These are phyloP conservation scores for Bhutanitis thaidina DNA, from an alignment of 2,888 invertebrate genomes.

Conservation along the genomic window DNA sequence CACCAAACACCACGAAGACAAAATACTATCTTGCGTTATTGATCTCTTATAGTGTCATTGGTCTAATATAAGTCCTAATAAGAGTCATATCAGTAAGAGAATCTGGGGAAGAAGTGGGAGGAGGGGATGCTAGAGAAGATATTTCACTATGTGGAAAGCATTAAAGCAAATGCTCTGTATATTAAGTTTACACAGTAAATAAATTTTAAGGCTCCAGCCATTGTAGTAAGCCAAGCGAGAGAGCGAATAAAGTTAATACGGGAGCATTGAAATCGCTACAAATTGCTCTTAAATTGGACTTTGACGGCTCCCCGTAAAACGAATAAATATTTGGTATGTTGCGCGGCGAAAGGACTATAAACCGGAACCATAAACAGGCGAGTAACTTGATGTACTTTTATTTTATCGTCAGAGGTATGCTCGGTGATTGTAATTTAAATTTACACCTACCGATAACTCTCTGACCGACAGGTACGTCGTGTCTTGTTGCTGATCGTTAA, in stretches of 20 bases:
- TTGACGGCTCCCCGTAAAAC: conserved; percentile 29
- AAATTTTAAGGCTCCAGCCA: background rate
- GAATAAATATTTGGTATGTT: conserved; percentile 43
- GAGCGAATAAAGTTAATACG: conserved; percentile 3
- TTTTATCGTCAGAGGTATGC: conserved; percentile 7
- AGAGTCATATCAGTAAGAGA: too few species aligned
- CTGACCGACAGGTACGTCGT: background rate
- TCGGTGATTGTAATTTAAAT: conserved; percentile 8
- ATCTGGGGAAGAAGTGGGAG: too few species aligned
- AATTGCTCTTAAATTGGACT: conserved; percentile 20
- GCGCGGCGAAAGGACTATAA: conserved; percentile 29
- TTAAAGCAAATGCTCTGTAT: too few species aligned
- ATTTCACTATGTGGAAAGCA: too few species aligned
- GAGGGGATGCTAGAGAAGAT: too few species aligned
- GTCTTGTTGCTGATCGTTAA: background rate
- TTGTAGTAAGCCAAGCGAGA: background rate
- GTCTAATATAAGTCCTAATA: too few species aligned
- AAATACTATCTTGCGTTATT: too few species aligned
- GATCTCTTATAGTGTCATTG: too few species aligned
- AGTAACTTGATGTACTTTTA: background rate
- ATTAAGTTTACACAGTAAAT: background rate
- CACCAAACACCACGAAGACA: too few species aligned
- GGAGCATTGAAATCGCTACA: conserved; percentile 15
- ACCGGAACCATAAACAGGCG: conserved; percentile 31
- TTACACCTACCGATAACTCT: background rate